phyloP scores from a whole-genome alignment of 2,113 vertebrate genomes.

The Petrocephalus microphthalmus region DNA sequence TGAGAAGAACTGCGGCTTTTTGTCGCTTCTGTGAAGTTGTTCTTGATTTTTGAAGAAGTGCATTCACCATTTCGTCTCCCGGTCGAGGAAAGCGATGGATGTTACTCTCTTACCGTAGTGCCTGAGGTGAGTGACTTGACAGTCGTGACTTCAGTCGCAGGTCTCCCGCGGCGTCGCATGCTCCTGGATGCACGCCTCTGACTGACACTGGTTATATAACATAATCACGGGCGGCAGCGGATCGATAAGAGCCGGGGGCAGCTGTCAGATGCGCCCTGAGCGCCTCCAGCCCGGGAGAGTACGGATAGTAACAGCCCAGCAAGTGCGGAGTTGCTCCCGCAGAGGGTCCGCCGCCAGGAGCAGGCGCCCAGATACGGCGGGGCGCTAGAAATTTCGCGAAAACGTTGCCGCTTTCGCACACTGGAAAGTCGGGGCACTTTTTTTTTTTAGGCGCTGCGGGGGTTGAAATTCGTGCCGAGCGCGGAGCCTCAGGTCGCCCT shows the following conservation, averaged over 20 bases:
- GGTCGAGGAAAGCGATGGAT: conserved; percentile 48
- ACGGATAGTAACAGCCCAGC: not conserved
- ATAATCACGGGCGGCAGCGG: not conserved
- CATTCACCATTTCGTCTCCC: conserved; percentile 30
- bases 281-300: not conserved
- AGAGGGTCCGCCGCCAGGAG: not conserved
- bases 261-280: not conserved
- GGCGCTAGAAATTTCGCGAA: conserved; percentile 22
- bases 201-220: conserved; percentile 16
- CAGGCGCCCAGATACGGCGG: not conserved
- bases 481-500: not conserved
- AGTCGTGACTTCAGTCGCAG: conserved; percentile 39
- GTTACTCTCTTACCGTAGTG: conserved; percentile 40
- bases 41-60: conserved; percentile 25
- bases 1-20: not conserved
- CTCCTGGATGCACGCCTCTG: not conserved
- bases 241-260: not conserved
- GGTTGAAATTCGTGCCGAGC: not conserved
- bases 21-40: conserved; percentile 34
- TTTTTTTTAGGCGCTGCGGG: conserved; percentile 14
- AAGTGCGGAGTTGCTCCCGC: conserved; percentile 11
- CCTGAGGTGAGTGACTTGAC: conserved; percentile 59
- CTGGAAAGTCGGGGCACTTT: conserved; percentile 8
- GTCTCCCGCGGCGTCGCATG: conserved; percentile 18
- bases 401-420: conserved; percentile 6